Evolutionary conservation across 2,113 vertebrate species (phyloP).

Genomic region (Callospermophilus lateralis): DNA sequence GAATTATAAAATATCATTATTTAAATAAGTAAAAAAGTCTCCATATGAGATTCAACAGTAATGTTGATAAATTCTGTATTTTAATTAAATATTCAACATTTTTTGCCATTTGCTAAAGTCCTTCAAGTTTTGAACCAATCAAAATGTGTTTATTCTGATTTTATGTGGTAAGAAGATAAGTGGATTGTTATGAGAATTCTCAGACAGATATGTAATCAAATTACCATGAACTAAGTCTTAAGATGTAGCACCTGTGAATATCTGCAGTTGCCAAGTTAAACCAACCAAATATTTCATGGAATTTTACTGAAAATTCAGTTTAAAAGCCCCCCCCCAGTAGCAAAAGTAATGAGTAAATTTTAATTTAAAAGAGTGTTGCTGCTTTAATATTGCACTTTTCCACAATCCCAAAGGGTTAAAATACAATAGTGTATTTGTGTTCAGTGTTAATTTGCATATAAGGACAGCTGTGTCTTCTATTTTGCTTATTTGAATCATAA

Average conservation of each 20-base stretch:
- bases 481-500: conserved; percentile 68
- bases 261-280: conserved; percentile 61
- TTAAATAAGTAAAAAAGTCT: conserved; percentile 3
- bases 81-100: conserved; percentile 45
- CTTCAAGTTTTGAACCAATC: conserved; percentile 12
- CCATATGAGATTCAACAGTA: background rate
- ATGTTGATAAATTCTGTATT: background rate
- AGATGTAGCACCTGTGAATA: conserved; percentile 22
- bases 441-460: conserved; percentile 75
- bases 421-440: background rate
- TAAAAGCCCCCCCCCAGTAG: conserved; percentile 1
- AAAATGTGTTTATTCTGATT: background rate
- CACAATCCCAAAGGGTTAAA: conserved; percentile 48
- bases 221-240: background rate
- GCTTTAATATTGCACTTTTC: conserved; percentile 36
- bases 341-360: conserved; percentile 26
- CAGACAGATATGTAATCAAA: conserved; percentile 31
- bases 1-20: background rate
- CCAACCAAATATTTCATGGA: conserved; percentile 61
- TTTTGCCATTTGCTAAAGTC: background rate
- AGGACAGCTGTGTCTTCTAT: conserved; percentile 36
- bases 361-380: background rate
- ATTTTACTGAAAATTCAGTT: conserved; percentile 53
- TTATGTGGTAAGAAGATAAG: background rate
- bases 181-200: background rate